A percentile compares a stretch with the other conserved stretches of the same genome.
These are phyloP conservation scores for Paraescarpia echinospica DNA, from an alignment of 1,140 invertebrate genomes.

Conservation along the genomic window DNA sequence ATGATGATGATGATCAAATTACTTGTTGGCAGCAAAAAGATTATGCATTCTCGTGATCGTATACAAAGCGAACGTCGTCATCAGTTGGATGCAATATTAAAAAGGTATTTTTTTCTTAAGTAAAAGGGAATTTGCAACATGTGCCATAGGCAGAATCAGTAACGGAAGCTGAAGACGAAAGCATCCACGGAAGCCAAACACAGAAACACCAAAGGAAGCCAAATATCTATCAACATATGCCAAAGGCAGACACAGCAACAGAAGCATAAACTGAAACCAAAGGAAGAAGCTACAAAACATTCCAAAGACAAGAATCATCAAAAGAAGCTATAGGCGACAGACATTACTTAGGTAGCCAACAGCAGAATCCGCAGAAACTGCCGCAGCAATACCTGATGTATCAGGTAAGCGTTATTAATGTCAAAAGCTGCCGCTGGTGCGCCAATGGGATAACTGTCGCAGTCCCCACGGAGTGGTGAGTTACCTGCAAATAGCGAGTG, in stretches of 20 bases:
- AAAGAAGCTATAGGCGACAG: background rate
- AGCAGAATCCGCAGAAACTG: background rate
- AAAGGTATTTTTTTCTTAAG: no score
- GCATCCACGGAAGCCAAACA: background rate
- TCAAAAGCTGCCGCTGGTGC: background rate
- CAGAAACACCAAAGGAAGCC: background rate
- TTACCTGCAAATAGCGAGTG: background rate
- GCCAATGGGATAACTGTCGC: background rate
- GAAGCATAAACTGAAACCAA: background rate
- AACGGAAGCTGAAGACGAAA: background rate
- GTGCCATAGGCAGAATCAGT: background rate
- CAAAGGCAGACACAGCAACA: background rate
- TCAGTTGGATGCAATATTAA: no score
- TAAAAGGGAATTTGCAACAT: no score
- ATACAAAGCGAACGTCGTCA: no score
- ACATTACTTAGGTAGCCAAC: background rate
- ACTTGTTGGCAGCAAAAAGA: no score
- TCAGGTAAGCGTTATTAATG: background rate
- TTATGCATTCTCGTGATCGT: no score
- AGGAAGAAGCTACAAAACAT: background rate
- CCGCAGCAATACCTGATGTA: background rate
- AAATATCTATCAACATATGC: no score
- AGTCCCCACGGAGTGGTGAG: background rate
- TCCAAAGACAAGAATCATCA: background rate
- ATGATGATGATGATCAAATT: no score